phyloP scores from a whole-genome alignment of 2,113 vertebrate species.

The Tragelaphus imberbis region DNA sequence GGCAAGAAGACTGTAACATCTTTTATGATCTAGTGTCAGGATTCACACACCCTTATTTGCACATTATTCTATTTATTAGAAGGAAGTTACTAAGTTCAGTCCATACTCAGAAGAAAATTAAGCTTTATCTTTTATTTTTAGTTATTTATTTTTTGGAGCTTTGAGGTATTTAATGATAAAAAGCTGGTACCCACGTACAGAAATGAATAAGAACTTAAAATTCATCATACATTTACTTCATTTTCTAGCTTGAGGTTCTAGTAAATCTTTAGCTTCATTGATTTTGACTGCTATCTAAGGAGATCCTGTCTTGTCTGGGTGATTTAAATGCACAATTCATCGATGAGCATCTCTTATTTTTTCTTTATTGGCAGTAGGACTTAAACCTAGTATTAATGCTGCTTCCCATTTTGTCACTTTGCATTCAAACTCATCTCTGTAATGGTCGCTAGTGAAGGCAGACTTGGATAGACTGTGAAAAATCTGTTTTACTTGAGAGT shows the following conservation, averaged over 20 bases:
- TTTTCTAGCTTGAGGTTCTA: conserved; percentile 92
- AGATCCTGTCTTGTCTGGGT: conserved; percentile 80
- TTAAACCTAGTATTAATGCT: not conserved
- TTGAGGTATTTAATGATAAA: conserved; percentile 71
- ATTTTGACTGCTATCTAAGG: conserved; percentile 96
- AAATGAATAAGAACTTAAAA: conserved; percentile 51
- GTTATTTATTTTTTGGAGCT: not conserved
- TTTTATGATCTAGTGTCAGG: not conserved
- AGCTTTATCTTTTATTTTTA: not conserved
- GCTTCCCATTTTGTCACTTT: not conserved
- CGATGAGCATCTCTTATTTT: not conserved
- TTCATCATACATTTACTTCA: conserved; percentile 70
- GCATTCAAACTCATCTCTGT: not conserved
- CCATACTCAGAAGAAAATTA: not conserved
- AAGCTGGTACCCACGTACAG: conserved; percentile 41
- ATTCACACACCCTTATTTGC: not conserved
- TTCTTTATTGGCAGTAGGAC: not conserved
- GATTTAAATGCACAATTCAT: not conserved
- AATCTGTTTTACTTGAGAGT: conserved; percentile 88
- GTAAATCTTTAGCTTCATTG: conserved; percentile 96
- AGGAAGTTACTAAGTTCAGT: conserved; percentile 11
- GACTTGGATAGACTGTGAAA: conserved; percentile 85
- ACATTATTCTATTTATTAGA: not conserved
- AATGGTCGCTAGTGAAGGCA: conserved; percentile 6
- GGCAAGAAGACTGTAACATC: not conserved